These are phyloP conservation scores for Noctuana brunneofusca DNA, from an alignment of 2,888 invertebrate species.

Conservation along the genomic window DNA sequence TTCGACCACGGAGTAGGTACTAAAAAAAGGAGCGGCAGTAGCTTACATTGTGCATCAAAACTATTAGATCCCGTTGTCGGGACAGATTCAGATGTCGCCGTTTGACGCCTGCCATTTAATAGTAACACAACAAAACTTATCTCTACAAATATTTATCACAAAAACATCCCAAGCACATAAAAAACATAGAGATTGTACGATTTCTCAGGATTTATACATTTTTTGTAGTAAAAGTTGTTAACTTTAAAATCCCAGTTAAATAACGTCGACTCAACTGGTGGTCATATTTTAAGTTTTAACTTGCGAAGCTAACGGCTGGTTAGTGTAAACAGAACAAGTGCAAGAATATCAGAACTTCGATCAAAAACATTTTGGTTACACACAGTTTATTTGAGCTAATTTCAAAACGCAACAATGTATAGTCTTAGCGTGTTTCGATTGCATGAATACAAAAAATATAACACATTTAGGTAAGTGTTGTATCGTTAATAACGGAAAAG, in stretches of 20 bases:
- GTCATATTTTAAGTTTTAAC: slow-evolving; percentile 41
- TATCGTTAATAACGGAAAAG: background rate
- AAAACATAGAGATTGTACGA: too few species aligned
- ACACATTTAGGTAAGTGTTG: background rate
- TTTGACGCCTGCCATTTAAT: too few species aligned
- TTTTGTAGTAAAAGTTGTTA: too few species aligned
- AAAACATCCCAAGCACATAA: too few species aligned
- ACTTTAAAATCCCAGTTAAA: slow-evolving; percentile 17
- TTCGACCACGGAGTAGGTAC: too few species aligned
- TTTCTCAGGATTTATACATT: too few species aligned
- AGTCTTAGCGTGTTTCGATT: background rate
- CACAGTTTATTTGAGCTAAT: background rate
- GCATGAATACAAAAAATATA: background rate
- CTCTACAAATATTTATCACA: too few species aligned
- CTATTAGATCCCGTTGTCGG: too few species aligned
- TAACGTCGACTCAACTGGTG: slow-evolving; percentile 43
- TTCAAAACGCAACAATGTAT: background rate
- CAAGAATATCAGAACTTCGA: slow-evolving; percentile 40
- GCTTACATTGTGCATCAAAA: slow-evolving; percentile 43
- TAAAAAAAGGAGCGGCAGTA: too few species aligned
- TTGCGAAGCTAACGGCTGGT: slow-evolving; percentile 52
- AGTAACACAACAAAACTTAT: too few species aligned
- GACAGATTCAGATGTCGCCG: too few species aligned
- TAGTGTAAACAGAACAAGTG: slow-evolving; percentile 51
- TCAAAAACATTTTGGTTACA: slow-evolving; percentile 28